Evolutionary conservation across 2,888 invertebrate genomes (phyloP).

Genomic region (Andrena haemorrhoa): DNA sequence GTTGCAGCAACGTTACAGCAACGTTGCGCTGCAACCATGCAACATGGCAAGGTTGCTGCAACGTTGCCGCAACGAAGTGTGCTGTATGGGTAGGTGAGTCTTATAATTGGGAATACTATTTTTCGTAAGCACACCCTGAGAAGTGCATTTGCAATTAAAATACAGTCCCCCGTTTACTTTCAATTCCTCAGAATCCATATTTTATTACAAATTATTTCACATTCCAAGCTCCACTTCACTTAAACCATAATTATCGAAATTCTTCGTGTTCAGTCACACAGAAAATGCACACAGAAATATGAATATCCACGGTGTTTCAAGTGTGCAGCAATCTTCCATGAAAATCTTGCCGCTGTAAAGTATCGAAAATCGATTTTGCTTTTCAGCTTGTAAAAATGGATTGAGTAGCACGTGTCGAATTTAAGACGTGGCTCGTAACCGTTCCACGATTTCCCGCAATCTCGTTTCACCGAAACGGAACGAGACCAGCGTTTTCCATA

Average conservation of each 20-base stretch:
- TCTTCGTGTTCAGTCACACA: too few species aligned
- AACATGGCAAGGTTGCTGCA: too few species aligned
- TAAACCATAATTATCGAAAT: too few species aligned
- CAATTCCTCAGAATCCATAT: too few species aligned
- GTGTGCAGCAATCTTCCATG: background rate
- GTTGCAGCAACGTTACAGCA: too few species aligned
- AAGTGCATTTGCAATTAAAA: conserved; percentile 4
- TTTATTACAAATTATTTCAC: background rate
- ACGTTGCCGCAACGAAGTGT: too few species aligned
- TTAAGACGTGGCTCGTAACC: conserved; percentile 35
- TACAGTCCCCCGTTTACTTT: background rate
- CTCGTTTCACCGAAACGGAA: conserved; percentile 19
- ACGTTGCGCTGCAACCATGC: too few species aligned
- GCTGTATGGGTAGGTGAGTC: too few species aligned
- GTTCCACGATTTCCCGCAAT: conserved; percentile 50
- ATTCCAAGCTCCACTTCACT: background rate
- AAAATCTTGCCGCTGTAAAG: background rate
- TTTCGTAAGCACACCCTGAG: background rate
- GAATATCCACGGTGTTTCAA: too few species aligned
- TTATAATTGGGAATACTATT: too few species aligned
- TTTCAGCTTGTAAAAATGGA: conserved; percentile 40
- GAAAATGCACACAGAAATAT: too few species aligned
- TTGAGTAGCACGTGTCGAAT: conserved; percentile 5
- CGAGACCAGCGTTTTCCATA: conserved; percentile 11
- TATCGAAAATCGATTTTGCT: conserved; percentile 48